phyloP scores from a whole-genome alignment of 2,113 vertebrate genomes.

The Tyto alba region DNA sequence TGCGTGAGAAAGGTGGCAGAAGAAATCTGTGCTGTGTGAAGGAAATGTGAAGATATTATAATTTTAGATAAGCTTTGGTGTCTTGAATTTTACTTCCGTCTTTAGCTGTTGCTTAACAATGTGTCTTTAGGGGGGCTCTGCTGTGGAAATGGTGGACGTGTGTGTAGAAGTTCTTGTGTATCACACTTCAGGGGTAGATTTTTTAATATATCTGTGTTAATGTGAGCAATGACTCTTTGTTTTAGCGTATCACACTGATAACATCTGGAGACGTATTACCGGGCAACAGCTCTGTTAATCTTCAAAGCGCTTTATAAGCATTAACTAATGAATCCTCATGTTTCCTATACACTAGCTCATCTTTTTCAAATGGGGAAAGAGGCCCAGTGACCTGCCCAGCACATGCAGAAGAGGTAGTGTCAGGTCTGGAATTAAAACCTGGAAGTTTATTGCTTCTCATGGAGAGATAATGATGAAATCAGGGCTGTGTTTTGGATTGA shows the following conservation, averaged over 20 bases:
- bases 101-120: background rate
- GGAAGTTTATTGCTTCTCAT: background rate
- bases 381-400: background rate
- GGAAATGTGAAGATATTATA: background rate
- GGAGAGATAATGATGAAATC: background rate
- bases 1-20: background rate
- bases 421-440: background rate
- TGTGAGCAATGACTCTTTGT: background rate
- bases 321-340: background rate
- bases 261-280: conserved; percentile 13
- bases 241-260: background rate
- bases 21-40: background rate
- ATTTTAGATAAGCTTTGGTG: background rate
- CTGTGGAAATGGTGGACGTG: background rate
- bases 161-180: background rate
- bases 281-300: conserved; percentile 4
- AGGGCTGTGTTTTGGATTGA: background rate
- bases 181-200: background rate
- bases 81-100: background rate
- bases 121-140: background rate
- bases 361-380: background rate
- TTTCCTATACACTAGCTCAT: background rate
- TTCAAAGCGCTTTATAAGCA: background rate
- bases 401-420: background rate
- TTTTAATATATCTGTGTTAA: background rate